Base-by-base conservation (phyloP, 35 echinoderm and acorn worm species). In the Holothuria glaberrima region DNA sequence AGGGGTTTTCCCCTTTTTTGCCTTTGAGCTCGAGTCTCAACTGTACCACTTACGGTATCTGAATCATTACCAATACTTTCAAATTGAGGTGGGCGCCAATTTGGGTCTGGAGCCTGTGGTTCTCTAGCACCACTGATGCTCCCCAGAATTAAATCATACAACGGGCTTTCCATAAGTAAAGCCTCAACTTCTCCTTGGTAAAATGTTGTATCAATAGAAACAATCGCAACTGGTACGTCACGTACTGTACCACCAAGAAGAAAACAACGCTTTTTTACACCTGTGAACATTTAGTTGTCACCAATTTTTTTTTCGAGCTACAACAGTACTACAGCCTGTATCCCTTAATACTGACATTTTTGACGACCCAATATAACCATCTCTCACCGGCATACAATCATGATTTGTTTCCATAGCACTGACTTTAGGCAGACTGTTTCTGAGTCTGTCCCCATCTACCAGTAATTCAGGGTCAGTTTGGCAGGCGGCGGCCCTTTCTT, bases 101-200 rank as follows among this genome's bases (percentile, higher is more conserved):
- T n/a, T n/a, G 32, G 25, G 65, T 66, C 77, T 50, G 80, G 90
- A 44, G 83, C 75, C 6, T 35, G 20, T 68, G 77, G 54, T 17
- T 81, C 59, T 76, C 89, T 82, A 19, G 48, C 89, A 12, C 89
- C 89, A 36, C 10, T 16, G 6, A 83, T 48, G 66, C 84, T 91
- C n/a, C 89, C 88, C n/a, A 89, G 16, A 31, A 89, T 38, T 19
- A 89, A 57, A 21, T n/a, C 65, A 35, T 89, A 89, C 28, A 89
- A 18, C 14, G 88, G 68, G n/a, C 25, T 89, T 34, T 75, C 41
- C 73, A 79, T 79, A 38, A 30, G 29, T 26, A 81, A 18, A 14
- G 75, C 72, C 36, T 56, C 30, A 36, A 70, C 64, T 46, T 91
- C 38, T 18, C 89, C 89, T 4, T 45, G n/a, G 22, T 48, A 91